Conservation (phyloP, 1,140 invertebrate species). For the Oncopodura yosiiana region DNA sequence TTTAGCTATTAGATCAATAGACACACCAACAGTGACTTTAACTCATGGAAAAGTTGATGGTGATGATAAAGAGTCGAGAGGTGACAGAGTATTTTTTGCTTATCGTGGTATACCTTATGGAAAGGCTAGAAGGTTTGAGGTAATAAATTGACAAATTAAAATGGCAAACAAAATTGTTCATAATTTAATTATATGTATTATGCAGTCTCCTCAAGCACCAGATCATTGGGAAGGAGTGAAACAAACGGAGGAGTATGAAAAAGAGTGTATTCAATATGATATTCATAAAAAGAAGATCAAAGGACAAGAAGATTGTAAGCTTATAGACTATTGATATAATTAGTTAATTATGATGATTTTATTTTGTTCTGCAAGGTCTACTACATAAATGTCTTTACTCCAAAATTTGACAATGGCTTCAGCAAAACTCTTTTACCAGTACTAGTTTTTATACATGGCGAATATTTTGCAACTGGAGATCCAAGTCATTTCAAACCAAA, state of each 20-base stretch:
- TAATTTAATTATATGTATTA: too few species aligned
- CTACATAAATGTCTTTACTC: not conserved
- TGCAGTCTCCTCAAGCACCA: too few species aligned
- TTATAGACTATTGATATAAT: not conserved
- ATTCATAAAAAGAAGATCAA: not conserved
- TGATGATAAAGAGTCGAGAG: not conserved
- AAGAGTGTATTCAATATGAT: not conserved
- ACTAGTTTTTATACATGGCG: slow-evolving; percentile 12
- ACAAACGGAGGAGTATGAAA: not conserved
- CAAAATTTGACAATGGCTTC: not conserved
- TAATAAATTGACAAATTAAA: not conserved
- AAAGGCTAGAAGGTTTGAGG: slow-evolving; percentile 5
- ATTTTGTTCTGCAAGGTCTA: not conserved
- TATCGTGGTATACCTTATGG: slow-evolving; percentile 8
- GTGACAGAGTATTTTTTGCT: not conserved
- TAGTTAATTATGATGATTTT: not conserved
- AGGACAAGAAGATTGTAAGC: not conserved
- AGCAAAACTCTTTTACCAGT: slow-evolving; percentile 5
- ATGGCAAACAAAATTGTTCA: too few species aligned
- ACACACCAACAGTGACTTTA: too few species aligned
- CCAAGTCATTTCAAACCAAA: not conserved
- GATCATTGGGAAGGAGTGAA: too few species aligned
- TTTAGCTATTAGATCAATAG: too few species aligned
- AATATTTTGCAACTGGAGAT: not conserved
- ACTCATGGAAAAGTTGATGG: slow-evolving; percentile 1